A percentile compares a stretch with the other conserved stretches of the same genome.
Evolutionary conservation across 2,113 vertebrate genomes (phyloP).

Genomic region (Oxygymnocypris stewartii): DNA sequence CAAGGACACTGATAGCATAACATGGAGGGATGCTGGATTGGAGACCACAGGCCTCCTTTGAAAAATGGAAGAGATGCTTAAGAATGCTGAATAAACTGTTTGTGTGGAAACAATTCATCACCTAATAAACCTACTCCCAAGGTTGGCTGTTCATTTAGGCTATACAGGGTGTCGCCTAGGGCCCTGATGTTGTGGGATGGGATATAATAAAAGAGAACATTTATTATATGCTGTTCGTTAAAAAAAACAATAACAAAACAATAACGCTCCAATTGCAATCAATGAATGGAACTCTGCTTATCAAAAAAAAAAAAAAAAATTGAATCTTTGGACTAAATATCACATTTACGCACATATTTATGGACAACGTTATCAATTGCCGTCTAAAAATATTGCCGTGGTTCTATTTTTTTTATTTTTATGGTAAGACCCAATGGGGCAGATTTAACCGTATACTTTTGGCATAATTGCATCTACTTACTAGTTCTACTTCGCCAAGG

Average conservation of each 20-base stretch:
- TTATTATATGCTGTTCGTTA: not conserved
- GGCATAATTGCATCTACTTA: slow-evolving; percentile 63
- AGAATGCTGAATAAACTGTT: not conserved
- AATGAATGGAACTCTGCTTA: not conserved
- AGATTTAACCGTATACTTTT: not conserved
- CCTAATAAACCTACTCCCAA: not conserved
- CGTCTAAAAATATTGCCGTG: not conserved
- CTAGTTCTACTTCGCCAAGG: slow-evolving; percentile 91
- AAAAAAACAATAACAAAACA: not conserved
- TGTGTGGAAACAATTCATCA: not conserved
- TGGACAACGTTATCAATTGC: not conserved
- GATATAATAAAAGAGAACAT: not conserved
- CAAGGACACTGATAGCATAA: not conserved
- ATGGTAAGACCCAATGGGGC: not conserved
- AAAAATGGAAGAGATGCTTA: not conserved
- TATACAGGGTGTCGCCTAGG: not conserved
- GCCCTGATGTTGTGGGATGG: not conserved
- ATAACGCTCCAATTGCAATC: not conserved
- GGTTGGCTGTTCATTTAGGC: not conserved
- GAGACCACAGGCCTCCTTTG: not conserved
- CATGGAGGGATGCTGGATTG: not conserved
- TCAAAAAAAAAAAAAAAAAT: not conserved
- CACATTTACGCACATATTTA: not conserved
- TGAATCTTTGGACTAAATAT: not conserved
- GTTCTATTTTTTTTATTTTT: not conserved